Evolutionary conservation across 2,113 vertebrate species (phyloP), one percentile per base, ranked within the genome.

Genomic region (Hydrolagus affinis): DNA sequence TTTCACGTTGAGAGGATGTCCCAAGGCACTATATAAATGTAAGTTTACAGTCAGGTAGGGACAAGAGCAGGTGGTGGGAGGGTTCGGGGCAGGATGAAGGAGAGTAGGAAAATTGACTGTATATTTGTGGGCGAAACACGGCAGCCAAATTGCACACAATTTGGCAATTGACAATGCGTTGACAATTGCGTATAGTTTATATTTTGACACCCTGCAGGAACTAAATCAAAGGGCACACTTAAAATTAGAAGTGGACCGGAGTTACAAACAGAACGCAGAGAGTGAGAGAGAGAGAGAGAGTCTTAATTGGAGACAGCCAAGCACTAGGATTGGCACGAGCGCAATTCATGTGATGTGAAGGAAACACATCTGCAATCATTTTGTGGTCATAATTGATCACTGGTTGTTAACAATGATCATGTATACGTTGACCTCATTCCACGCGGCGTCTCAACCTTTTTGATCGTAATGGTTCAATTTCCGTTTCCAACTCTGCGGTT

Each of bases 281-380:
- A 4, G 25, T 4, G 71, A 25, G 71, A 30, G 30, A 72, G 1
- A 12, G 0, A 71, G 75, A 14, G 21, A 59, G 11, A 10, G 21
- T 11, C 4, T 25, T 62, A 64, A n/a, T 15, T 80, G 23, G n/a
- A 25, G 14, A 1, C 21, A 62, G 62, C 25, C 6, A 25, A 7
- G 4, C 73, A 75, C 44, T 60, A n/a, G n/a, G 56, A 60, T 77
- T 59, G 75, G 75, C 75, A 60, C n/a, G 12, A 60, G 7, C 59
- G 21, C 75, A 60, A n/a, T n/a, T 25, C 11, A 21, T 59, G 21
- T 59, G 74, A 59, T 59, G 74, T 59, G 3, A 12, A 11, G 60
- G 76, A 80, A 64, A 23, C n/a, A 80, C 76, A 80, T 80, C 76
- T 80, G 76, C 76, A 62, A 80, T 62, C 57, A 80, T 80, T 77